Conservation (phyloP, 2,797 vertebrate genomes). For the Serranus cabrilla region DNA sequence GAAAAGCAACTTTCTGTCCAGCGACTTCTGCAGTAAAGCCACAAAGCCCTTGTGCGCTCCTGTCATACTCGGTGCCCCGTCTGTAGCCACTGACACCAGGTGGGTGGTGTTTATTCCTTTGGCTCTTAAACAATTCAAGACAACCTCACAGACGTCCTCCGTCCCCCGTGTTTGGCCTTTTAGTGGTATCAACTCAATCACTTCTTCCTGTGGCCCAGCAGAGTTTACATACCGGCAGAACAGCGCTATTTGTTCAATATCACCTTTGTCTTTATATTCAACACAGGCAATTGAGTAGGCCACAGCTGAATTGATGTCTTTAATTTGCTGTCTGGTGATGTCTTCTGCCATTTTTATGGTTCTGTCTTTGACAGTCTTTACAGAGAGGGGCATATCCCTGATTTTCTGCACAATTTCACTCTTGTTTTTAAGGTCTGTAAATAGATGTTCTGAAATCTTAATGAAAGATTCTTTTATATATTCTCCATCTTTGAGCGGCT, state of each 20-base stretch:
- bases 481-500: conserved; percentile 24
- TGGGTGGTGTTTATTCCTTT: no score
- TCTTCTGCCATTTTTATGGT: no score
- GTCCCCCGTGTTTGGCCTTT: no score
- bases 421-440: conserved; percentile 28
- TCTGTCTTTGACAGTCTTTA: conserved; percentile 28
- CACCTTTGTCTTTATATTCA: neutral
- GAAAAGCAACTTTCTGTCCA: no score
- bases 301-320: conserved; percentile 25
- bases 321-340: conserved; percentile 23
- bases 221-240: conserved; percentile 35
- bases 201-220: neutral
- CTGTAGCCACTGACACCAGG: no score
- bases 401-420: conserved; percentile 15
- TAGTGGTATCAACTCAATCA: no score
- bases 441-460: conserved; percentile 24
- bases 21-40: no score
- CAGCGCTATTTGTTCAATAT: conserved; percentile 24
- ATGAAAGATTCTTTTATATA: conserved; percentile 17
- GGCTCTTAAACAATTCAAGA: no score
- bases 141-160: no score
- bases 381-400: conserved; percentile 18
- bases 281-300: conserved; percentile 26
- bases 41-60: no score
- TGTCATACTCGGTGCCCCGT: no score